Evolutionary conservation across 2,888 invertebrate species (phyloP).

Genomic region (Hyposoter didymator): DNA sequence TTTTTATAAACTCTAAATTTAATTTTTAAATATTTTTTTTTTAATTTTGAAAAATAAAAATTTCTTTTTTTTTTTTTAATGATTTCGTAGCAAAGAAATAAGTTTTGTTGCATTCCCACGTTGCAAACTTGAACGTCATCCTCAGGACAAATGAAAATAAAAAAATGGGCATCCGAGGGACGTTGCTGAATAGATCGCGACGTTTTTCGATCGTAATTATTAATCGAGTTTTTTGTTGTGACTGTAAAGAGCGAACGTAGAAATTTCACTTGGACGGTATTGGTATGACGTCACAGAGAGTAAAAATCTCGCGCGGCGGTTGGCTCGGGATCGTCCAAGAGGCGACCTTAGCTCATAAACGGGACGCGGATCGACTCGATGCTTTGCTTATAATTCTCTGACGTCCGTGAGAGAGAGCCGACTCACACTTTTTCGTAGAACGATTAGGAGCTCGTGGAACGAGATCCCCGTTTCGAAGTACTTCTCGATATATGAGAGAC

Average conservation of each 20-base stretch:
- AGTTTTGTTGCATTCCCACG: too few species aligned
- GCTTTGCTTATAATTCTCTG: background rate
- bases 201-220: too few species aligned
- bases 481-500: background rate
- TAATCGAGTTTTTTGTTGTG: background rate
- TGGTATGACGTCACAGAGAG: conserved; percentile 32
- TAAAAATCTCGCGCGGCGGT: conserved; percentile 14
- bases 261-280: conserved; percentile 10
- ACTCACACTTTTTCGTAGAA: conserved; percentile 66
- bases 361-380: conserved; percentile 15
- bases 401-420: background rate
- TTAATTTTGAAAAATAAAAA: too few species aligned
- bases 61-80: too few species aligned
- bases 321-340: conserved; percentile 46
- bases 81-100: too few species aligned
- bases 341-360: conserved; percentile 39
- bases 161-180: too few species aligned
- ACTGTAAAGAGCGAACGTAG: background rate
- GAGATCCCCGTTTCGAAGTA: conserved; percentile 74
- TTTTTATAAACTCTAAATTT: too few species aligned
- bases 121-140: too few species aligned
- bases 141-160: too few species aligned
- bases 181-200: too few species aligned
- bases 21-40: too few species aligned
- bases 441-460: conserved; percentile 70